Percentiles rank a stretch among this genome's conserved stretches.
Evolutionary conservation across 1,140 invertebrate genomes (phyloP).

Genomic region (Leptinotarsa texana): DNA sequence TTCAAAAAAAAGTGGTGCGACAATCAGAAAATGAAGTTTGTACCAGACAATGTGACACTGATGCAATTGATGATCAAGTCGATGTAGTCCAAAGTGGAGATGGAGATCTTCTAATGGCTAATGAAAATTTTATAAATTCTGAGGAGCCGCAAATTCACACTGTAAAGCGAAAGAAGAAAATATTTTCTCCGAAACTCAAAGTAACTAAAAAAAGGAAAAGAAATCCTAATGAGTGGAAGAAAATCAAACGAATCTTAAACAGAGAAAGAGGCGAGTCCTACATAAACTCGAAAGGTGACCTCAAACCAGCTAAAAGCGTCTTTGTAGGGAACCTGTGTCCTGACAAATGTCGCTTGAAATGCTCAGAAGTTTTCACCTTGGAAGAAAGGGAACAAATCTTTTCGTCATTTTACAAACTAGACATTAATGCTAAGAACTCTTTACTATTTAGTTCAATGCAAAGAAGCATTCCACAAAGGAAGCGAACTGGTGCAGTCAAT

Average conservation of each 20-base stretch:
- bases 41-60: too few species aligned
- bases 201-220: too few species aligned
- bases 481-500: neutral
- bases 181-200: too few species aligned
- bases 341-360: slow-evolving; percentile 1
- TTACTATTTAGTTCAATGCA: slow-evolving; percentile 13
- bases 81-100: too few species aligned
- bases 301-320: slow-evolving; percentile 3
- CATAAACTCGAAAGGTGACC: neutral
- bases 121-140: too few species aligned
- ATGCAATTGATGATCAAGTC: too few species aligned
- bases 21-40: too few species aligned
- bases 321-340: neutral
- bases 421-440: slow-evolving; percentile 57
- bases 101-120: too few species aligned
- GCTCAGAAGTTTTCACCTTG: neutral
- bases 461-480: neutral
- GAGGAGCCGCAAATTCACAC: too few species aligned
- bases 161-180: too few species aligned
- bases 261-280: neutral
- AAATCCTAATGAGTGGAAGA: too few species aligned
- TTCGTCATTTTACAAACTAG: neutral
- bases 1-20: too few species aligned
- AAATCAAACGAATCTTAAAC: neutral
- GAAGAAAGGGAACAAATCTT: slow-evolving; percentile 10